A percentile compares a stretch with the other conserved stretches of the same genome.
These are phyloP conservation scores for Aporrectodea caliginosa DNA, from an alignment of 1,140 invertebrate species.

Conservation along the genomic window DNA sequence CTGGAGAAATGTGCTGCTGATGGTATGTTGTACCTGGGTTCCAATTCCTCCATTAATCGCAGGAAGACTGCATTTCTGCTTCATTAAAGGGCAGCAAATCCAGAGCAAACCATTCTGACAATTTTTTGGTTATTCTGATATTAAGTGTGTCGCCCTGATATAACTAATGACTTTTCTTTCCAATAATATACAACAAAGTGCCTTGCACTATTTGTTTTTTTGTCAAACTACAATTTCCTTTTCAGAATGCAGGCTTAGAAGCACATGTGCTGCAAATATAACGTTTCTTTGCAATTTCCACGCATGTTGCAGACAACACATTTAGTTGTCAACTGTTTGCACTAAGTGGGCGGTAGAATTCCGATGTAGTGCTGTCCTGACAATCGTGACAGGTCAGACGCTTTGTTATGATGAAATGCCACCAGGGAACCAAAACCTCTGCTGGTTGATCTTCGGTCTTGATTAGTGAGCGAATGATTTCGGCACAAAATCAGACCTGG, in stretches of 20 bases:
- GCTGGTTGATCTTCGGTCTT: background rate
- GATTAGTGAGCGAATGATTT: background rate
- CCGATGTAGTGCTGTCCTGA: background rate
- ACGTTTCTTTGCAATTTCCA: background rate
- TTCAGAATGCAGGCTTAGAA: background rate
- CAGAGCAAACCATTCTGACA: too few relatives aligned
- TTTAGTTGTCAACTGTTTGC: background rate
- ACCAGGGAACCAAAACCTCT: background rate
- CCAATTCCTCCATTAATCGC: too few relatives aligned
- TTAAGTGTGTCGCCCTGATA: too few relatives aligned
- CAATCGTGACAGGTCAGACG: background rate
- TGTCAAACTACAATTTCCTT: too few relatives aligned
- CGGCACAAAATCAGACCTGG: background rate
- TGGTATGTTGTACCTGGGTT: too few relatives aligned
- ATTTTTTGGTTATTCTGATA: too few relatives aligned
- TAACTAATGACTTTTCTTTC: too few relatives aligned
- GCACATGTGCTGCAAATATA: background rate
- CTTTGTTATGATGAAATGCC: background rate
- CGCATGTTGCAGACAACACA: background rate
- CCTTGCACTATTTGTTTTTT: too few relatives aligned
- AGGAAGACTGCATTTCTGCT: too few relatives aligned
- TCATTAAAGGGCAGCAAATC: too few relatives aligned
- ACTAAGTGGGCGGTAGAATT: background rate
- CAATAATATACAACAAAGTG: too few relatives aligned
- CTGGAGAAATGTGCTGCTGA: too few relatives aligned